A percentile compares a stretch with the other conserved stretches of the same genome.
phyloP scores from a whole-genome alignment of 2,113 vertebrate genomes.

The Takifugu bimaculatus region DNA sequence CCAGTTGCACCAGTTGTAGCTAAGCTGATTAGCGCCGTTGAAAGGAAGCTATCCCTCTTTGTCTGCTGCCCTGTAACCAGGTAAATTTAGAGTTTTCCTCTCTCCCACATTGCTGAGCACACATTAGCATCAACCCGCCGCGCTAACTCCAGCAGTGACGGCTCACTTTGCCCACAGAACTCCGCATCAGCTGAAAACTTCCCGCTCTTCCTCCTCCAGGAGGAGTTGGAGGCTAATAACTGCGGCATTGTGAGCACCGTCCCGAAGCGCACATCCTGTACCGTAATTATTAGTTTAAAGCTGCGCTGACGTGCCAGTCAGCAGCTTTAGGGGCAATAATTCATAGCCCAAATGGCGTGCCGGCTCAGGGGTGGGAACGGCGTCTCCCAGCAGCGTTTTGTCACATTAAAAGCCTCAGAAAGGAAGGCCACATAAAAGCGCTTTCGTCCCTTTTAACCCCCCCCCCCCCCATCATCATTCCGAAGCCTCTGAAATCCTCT shows the following conservation, averaged over 20 bases:
- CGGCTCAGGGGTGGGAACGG: background rate
- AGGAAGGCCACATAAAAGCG: background rate
- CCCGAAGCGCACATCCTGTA: constrained; percentile 18
- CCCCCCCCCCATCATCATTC: too few relatives aligned
- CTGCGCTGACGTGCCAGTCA: constrained; percentile 33
- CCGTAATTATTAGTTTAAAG: constrained; percentile 38
- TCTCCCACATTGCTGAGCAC: too few relatives aligned
- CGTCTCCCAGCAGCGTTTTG: background rate
- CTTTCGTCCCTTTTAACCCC: too few relatives aligned
- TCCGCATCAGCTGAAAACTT: constrained; percentile 15
- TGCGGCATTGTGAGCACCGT: constrained; percentile 19
- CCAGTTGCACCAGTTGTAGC: too few relatives aligned
- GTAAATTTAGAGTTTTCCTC: too few relatives aligned
- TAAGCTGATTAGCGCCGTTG: too few relatives aligned
- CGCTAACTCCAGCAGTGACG: too few relatives aligned
- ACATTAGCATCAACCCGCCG: too few relatives aligned
- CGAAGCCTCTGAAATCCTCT: background rate
- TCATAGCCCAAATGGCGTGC: constrained; percentile 3
- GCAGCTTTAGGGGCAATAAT: constrained; percentile 34
- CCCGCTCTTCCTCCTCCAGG: background rate
- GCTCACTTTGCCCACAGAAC: constrained; percentile 25
- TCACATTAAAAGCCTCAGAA: constrained; percentile 8
- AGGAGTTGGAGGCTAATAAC: constrained; percentile 16
- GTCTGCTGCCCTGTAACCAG: too few relatives aligned
- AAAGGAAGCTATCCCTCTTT: too few relatives aligned